Percentiles rank a stretch among this genome's conserved stretches.
Evolutionary conservation across 2,888 invertebrate genomes (phyloP).

Genomic region (Biston stratarius): DNA sequence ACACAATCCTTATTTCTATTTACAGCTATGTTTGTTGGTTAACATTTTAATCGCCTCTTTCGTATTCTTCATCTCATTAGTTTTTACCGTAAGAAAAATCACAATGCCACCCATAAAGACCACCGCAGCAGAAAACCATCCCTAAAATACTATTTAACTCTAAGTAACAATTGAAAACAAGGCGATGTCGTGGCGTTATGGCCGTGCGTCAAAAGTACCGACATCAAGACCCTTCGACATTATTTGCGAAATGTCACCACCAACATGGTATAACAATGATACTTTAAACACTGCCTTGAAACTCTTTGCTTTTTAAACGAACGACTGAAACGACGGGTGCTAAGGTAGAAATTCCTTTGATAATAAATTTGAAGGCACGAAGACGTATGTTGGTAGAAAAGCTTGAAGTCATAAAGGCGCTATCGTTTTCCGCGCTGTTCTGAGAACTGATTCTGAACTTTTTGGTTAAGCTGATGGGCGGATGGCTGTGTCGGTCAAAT

Average conservation of each 20-base stretch:
- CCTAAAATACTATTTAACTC: slow-evolving; percentile 17
- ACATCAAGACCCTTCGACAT: slow-evolving; percentile 62
- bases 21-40: too few relatives aligned
- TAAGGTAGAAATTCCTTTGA: slow-evolving; percentile 44
- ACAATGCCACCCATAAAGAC: slow-evolving; percentile 25
- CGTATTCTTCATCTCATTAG: too few relatives aligned
- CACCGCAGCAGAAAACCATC: slow-evolving; percentile 35
- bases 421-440: slow-evolving; percentile 78
- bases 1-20: too few relatives aligned
- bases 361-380: slow-evolving; percentile 25
- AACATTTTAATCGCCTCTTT: too few relatives aligned
- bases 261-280: slow-evolving; percentile 65
- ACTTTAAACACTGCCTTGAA: slow-evolving; percentile 33
- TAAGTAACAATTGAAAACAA: slow-evolving; percentile 46
- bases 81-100: background rate
- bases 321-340: background rate
- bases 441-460: slow-evolving; percentile 65
- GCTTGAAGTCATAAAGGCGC: slow-evolving; percentile 66
- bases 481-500: slow-evolving; percentile 65
- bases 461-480: slow-evolving; percentile 57
- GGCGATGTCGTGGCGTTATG: slow-evolving; percentile 46
- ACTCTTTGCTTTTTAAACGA: background rate
- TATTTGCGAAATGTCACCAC: slow-evolving; percentile 74
- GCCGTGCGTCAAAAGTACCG: slow-evolving; percentile 62
- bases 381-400: slow-evolving; percentile 42